These are phyloP conservation scores for Cephalotes varians DNA, from an alignment of 2,888 invertebrate genomes.

Conservation along the genomic window DNA sequence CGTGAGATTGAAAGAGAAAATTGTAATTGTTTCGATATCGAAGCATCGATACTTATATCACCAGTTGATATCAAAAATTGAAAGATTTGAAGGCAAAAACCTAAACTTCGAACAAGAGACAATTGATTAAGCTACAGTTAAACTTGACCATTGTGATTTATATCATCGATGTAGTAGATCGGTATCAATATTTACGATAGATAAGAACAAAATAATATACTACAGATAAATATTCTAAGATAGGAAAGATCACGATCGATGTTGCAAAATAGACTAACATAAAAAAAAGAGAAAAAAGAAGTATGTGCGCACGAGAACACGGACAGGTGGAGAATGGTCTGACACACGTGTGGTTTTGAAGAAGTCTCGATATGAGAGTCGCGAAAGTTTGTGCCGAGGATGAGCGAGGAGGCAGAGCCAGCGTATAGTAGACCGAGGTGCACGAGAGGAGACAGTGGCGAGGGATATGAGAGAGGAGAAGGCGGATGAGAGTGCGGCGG, in stretches of 20 bases:
- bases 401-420: constrained; percentile 51
- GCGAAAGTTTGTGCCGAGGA: constrained; percentile 62
- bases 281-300: not conserved
- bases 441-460: constrained; percentile 31
- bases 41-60: not conserved
- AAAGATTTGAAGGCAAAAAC: not conserved
- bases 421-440: constrained; percentile 29
- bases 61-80: not conserved
- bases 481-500: constrained; percentile 55
- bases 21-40: not conserved
- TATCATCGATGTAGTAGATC: not conserved
- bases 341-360: constrained; percentile 53
- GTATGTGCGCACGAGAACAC: not conserved
- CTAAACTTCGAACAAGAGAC: not conserved
- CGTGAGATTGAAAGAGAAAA: not conserved
- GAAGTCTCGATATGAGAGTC: constrained; percentile 57
- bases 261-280: not conserved
- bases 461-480: constrained; percentile 36
- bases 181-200: not conserved
- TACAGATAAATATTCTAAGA: not conserved
- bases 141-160: not conserved
- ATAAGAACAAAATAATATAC: not conserved
- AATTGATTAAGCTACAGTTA: not conserved
- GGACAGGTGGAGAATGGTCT: constrained; percentile 9
- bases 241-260: not conserved